Percentiles rank a stretch among this genome's conserved stretches.
Conservation (phyloP, 2,888 invertebrate genomes). For the Caenorhabditis japonica region DNA sequence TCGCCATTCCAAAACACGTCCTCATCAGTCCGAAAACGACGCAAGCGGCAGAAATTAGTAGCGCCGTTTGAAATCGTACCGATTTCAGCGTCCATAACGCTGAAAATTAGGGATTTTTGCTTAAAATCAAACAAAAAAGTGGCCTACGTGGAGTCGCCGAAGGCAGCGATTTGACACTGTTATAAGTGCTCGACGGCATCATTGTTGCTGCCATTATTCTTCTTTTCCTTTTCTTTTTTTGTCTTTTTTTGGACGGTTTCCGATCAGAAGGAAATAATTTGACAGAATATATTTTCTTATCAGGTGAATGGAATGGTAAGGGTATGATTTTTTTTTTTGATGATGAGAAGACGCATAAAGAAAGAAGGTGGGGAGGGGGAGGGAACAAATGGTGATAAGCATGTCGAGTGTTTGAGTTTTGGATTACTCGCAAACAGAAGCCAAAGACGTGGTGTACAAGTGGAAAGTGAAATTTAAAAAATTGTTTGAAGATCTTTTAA, state of each 20-base stretch:
- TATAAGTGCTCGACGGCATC: conserved; percentile 32
- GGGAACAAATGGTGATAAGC: no score
- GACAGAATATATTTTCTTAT: no score
- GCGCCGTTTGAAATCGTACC: conserved; percentile 67
- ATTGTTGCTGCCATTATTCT: conserved; percentile 34
- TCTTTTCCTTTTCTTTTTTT: no score
- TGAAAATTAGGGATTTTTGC: conserved; percentile 41
- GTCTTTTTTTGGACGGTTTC: no score
- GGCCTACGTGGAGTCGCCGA: conserved; percentile 35
- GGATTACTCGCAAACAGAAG: conserved; percentile 47
- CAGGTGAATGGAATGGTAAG: conserved; percentile 6
- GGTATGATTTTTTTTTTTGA: neutral
- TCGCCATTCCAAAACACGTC: conserved; percentile 70
- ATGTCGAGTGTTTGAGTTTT: conserved; percentile 44
- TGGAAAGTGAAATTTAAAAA: neutral
- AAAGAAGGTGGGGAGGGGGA: conserved; percentile 3
- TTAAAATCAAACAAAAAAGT: neutral
- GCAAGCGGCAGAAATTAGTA: conserved; percentile 63
- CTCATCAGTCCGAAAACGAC: conserved; percentile 64
- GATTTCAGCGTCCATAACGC: conserved; percentile 69
- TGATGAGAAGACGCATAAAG: neutral
- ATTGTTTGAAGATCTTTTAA: neutral
- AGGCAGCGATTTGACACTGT: conserved; percentile 29
- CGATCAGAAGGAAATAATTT: no score
- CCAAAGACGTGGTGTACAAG: conserved; percentile 17